A percentile compares a stretch with the other conserved stretches of the same genome.
Evolutionary conservation across 2,113 vertebrate genomes (phyloP).

Genomic region (Podilymbus podiceps): DNA sequence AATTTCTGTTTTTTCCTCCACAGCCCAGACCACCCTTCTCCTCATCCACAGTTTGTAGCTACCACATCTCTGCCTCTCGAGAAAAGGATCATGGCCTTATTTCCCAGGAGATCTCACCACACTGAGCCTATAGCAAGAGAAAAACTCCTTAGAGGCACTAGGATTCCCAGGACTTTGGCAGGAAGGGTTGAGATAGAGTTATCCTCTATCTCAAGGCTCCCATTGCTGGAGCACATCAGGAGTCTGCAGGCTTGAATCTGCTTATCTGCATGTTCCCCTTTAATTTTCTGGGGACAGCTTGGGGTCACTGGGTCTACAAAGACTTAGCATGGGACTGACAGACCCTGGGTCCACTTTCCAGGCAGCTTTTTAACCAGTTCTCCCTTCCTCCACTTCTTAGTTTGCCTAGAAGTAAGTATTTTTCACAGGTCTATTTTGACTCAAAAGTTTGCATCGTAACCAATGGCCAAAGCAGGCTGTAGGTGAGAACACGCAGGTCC

Average conservation of each 20-base stretch:
- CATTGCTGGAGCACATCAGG: neutral
- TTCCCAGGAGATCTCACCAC: neutral
- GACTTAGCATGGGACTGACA: neutral
- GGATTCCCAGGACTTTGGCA: neutral
- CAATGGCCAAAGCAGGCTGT: neutral
- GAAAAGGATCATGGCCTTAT: neutral
- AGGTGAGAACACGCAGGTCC: neutral
- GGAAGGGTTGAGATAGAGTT: neutral
- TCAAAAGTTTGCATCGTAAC: neutral
- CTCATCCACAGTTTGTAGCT: too few relatives aligned
- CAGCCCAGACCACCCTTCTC: neutral
- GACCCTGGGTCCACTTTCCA: neutral
- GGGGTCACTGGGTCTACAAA: too few relatives aligned
- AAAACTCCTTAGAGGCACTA: neutral
- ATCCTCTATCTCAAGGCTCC: neutral
- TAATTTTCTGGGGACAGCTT: neutral
- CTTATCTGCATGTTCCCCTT: neutral
- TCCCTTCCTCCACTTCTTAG: neutral
- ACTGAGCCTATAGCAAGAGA: neutral
- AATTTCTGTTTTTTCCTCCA: neutral
- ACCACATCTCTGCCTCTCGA: neutral
- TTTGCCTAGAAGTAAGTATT: neutral
- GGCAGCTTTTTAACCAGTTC: neutral
- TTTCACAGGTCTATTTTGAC: neutral
- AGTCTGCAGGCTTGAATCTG: neutral